These are phyloP conservation scores for Eulemur coronatus DNA, from an alignment of 2,797 vertebrate genomes.

Conservation along the genomic window DNA sequence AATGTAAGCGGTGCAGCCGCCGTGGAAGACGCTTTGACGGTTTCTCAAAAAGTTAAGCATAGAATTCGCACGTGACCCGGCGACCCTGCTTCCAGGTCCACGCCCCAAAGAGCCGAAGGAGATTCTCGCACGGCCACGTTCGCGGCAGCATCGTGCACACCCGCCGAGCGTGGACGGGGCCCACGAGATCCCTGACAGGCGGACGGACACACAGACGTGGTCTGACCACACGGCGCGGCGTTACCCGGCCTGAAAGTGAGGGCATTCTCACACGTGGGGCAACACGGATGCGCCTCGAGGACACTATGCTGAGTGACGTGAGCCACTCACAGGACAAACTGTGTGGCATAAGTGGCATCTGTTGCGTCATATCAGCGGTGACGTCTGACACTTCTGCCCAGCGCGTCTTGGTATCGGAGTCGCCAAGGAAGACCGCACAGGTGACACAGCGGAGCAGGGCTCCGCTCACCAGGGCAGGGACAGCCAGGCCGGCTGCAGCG, in stretches of 20 bases:
- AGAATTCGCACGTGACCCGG: background rate
- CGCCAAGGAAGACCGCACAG: background rate
- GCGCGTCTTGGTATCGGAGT: background rate
- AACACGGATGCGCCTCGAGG: background rate
- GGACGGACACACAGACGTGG: no score
- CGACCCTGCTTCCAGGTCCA: rapidly evolving
- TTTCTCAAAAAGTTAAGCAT: background rate
- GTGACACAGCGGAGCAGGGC: background rate
- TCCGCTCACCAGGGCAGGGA: background rate
- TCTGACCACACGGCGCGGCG: no score
- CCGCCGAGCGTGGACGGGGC: no score
- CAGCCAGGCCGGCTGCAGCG: background rate
- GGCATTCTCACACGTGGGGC: background rate
- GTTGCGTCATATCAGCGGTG: background rate
- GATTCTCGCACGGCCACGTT: background rate
- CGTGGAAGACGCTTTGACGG: rapidly evolving
- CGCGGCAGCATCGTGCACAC: background rate
- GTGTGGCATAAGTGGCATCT: background rate
- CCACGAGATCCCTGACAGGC: no score
- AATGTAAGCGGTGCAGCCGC: background rate
- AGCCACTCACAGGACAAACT: background rate
- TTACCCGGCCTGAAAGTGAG: background rate
- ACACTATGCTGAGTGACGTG: background rate
- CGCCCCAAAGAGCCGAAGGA: background rate
- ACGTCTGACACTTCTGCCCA: background rate